These are phyloP conservation scores for Aplochiton taeniatus DNA, from an alignment of 2,797 vertebrate genomes.

Conservation along the genomic window DNA sequence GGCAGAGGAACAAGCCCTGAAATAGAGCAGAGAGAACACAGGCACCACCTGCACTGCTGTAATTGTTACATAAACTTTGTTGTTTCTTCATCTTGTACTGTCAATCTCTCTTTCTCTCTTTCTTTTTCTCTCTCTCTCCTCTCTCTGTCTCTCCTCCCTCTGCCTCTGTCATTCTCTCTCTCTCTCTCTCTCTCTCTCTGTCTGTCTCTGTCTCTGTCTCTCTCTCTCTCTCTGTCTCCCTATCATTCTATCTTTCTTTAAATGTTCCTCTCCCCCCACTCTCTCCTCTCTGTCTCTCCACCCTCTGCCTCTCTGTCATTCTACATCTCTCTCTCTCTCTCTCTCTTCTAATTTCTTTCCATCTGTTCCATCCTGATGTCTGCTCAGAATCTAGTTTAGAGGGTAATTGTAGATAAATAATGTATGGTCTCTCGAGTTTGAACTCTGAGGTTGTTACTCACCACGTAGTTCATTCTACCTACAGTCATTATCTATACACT, in stretches of 20 bases:
- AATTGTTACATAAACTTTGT: constrained; percentile 33
- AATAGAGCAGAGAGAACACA: constrained; percentile 11
- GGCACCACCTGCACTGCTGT: constrained; percentile 24
- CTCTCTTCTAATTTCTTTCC: constrained; percentile 1
- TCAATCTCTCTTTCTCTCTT: constrained; percentile 10
- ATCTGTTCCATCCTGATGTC: constrained; percentile 3
- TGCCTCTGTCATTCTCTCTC: constrained; percentile 14
- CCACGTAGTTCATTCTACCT: no score
- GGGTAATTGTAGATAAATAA: no score
- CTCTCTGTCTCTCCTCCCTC: constrained; percentile 16
- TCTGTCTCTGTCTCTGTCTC: constrained; percentile 5
- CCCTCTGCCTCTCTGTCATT: constrained; percentile 47
- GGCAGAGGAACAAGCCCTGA: no score
- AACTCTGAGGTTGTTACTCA: no score
- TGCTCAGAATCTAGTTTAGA: no score
- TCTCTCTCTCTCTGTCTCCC: constrained; percentile 17
- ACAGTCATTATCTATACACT: not conserved
- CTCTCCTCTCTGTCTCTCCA: constrained; percentile 23
- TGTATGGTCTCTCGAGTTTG: no score
- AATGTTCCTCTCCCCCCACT: constrained; percentile 18
- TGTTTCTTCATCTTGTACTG: not conserved
- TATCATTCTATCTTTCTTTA: not conserved
- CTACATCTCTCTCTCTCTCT: constrained; percentile 11
- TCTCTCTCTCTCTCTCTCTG: not conserved
- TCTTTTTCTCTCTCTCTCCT: constrained; percentile 16